Evolutionary conservation across 1,140 invertebrate species (phyloP), one percentile per base, ranked within the genome.

Genomic region (Drosophila erecta): DNA sequence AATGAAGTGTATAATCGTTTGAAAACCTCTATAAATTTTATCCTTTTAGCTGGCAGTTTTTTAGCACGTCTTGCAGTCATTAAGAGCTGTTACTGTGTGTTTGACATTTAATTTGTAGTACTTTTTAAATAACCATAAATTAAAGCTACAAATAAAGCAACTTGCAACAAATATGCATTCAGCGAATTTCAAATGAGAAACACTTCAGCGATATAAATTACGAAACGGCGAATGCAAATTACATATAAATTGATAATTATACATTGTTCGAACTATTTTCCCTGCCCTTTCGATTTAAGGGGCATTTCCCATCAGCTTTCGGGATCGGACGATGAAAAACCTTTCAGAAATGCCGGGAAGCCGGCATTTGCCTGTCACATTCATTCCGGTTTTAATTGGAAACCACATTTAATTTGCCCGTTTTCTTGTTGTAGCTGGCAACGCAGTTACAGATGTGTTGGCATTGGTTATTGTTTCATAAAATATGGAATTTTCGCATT

Each of bases 311-410:
- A 70, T 70, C 64, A 69, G 66, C 64, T 47, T 56, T 38, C n/a
- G 15, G 62, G 11, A 56, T 69, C 40, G 43, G 8, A 11, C 17
- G 14, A 38, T 14, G 14, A 38, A 38, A 55, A 27, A 69, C 14
- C 10, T 24, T 49, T 33, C 46, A 51, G 35, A 27, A 20, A 41
- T 50, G 35, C 49, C 50, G 8, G 15, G 58, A 10, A 24, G 27
- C 64, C 65, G 65, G 41, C 67, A 53, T 40, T 71, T 72, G 56
- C 54, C 30, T 41, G 69, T 73, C 71, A 55, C 50, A 74, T 73
- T 49, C 43, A 73, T 74, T 74, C 70, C 57, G 57, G 58, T 85
- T 85, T 76, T 85, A 84, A 84, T 84, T 86, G 77, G 20, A 58
- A 58, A 60, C 55, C 65, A 54, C 81, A 64, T 86, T 85, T 80